phyloP scores from a whole-genome alignment of 2,888 invertebrate genomes.

The Hyalella azteca region DNA sequence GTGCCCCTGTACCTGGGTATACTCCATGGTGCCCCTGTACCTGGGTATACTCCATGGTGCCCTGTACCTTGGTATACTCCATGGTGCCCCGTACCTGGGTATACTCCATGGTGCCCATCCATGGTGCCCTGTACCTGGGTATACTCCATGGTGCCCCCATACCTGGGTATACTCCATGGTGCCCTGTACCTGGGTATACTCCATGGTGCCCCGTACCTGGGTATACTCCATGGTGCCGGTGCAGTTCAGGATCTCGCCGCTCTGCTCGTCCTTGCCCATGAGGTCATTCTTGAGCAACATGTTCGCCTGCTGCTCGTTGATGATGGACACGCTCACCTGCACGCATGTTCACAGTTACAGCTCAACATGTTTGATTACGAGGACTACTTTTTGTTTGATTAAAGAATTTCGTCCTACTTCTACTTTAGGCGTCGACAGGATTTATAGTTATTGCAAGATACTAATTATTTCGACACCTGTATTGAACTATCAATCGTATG shows the following conservation, averaged over 20 bases:
- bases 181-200: background rate
- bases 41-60: background rate
- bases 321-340: constrained; percentile 72
- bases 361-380: too few relatives aligned
- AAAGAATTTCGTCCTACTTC: too few relatives aligned
- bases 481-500: too few relatives aligned
- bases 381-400: too few relatives aligned
- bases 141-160: background rate
- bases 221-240: constrained; percentile 95
- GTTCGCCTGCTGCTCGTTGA: constrained; percentile 83
- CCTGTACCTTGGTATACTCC: background rate
- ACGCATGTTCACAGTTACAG: background rate
- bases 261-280: constrained; percentile 74
- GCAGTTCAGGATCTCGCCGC: constrained; percentile 95
- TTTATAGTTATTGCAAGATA: too few relatives aligned
- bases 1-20: background rate
- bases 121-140: background rate
- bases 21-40: background rate
- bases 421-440: too few relatives aligned
- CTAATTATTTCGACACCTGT: too few relatives aligned
- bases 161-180: background rate
- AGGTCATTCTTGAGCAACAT: constrained; percentile 80
- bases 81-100: background rate
- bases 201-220: constrained; percentile 72
- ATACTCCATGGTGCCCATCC: background rate